These are phyloP conservation scores for Brenthis daphne DNA, from an alignment of 2,888 invertebrate genomes.

Conservation along the genomic window DNA sequence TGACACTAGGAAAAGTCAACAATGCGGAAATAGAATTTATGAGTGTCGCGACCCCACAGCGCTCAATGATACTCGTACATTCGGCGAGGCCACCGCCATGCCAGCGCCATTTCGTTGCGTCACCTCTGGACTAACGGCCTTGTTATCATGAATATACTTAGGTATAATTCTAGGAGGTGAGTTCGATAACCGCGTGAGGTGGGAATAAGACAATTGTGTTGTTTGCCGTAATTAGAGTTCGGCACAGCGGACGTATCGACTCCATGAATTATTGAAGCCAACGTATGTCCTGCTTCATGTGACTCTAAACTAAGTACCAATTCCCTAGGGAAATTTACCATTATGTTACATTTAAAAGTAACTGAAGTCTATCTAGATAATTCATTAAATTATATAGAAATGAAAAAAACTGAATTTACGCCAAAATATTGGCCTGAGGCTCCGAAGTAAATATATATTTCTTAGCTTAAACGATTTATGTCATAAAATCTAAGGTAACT, in stretches of 20 bases:
- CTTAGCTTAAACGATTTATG: no score
- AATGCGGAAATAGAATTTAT: constrained; percentile 72
- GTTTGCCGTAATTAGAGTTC: constrained; percentile 62
- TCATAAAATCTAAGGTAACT: no score
- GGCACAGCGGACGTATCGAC: constrained; percentile 56
- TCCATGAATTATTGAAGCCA: constrained; percentile 71
- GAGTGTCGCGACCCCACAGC: constrained; percentile 56
- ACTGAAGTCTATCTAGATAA: no score
- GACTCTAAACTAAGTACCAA: constrained; percentile 66
- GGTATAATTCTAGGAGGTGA: constrained; percentile 49
- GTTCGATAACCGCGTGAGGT: constrained; percentile 72
- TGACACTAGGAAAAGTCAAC: constrained; percentile 56
- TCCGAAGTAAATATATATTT: no score
- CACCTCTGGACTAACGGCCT: constrained; percentile 61
- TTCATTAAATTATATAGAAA: no score
- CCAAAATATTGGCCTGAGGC: no score
- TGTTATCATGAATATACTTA: constrained; percentile 58
- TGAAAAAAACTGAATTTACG: no score
- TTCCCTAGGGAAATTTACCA: constrained; percentile 60
- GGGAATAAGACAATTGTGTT: constrained; percentile 64
- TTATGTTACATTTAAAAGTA: constrained; percentile 3
- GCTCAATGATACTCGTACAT: constrained; percentile 51
- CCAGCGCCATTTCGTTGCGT: constrained; percentile 54
- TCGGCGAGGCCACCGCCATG: constrained; percentile 63
- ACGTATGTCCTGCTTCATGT: constrained; percentile 52